These are phyloP conservation scores for Chaenogobius annularis DNA, from an alignment of 2,113 vertebrate genomes.

Conservation along the genomic window DNA sequence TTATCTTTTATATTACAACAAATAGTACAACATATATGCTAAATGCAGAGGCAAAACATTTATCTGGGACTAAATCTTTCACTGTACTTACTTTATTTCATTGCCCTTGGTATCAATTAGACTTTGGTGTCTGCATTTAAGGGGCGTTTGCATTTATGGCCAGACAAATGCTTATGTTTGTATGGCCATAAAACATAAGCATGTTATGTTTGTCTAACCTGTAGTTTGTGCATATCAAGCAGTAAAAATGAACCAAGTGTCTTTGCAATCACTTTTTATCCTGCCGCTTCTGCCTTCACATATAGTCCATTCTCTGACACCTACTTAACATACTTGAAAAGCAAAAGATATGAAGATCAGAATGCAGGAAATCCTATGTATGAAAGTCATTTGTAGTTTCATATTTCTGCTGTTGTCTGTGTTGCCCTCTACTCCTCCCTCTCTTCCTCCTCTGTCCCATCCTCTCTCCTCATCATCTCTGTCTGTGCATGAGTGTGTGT, in stretches of 20 bases:
- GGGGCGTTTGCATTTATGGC: neutral
- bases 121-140: neutral
- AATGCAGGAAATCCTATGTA: conserved; percentile 4
- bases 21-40: neutral
- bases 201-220: neutral
- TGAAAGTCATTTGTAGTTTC: conserved; percentile 8
- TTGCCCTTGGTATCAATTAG: neutral
- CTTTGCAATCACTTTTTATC: conserved; percentile 22
- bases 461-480: conserved; percentile 59
- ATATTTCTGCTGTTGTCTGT: conserved; percentile 26
- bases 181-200: too few relatives aligned
- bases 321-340: neutral
- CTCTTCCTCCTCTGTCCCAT: conserved; percentile 18
- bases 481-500: conserved; percentile 27
- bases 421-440: conserved; percentile 33
- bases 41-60: neutral
- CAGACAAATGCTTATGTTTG: neutral
- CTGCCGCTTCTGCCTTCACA: neutral
- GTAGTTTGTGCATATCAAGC: conserved; percentile 5
- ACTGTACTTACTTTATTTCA: neutral
- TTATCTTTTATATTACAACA: neutral
- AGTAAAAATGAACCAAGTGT: conserved; percentile 12
- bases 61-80: neutral
- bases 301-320: conserved; percentile 11
- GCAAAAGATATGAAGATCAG: neutral